Evolutionary conservation across 2,888 invertebrate species (phyloP).

Genomic region (Calliscelio sp.): DNA sequence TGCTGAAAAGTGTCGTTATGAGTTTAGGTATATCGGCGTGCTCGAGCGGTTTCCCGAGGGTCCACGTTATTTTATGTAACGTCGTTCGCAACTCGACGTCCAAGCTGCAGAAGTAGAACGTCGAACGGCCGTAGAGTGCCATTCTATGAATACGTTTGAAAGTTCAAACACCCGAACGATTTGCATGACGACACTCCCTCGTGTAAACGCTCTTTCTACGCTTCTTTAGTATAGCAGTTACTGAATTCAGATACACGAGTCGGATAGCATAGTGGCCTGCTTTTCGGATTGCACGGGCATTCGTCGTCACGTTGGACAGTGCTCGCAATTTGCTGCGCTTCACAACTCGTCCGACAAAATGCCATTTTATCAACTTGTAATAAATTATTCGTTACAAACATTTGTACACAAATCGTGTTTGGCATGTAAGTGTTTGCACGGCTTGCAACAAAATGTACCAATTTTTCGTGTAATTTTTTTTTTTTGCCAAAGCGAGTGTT

Average conservation of each 20-base stretch:
- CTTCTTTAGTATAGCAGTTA: slow-evolving; percentile 53
- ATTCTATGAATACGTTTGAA: slow-evolving; percentile 81
- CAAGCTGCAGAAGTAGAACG: slow-evolving; percentile 62
- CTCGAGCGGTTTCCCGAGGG: slow-evolving; percentile 68
- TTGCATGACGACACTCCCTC: slow-evolving; percentile 76
- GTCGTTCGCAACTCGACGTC: slow-evolving; percentile 76
- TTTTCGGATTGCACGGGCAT: slow-evolving; percentile 45
- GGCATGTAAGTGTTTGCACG: not conserved
- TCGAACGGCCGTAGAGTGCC: slow-evolving; percentile 70
- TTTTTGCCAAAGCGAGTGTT: not conserved
- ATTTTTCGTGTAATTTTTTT: too few relatives aligned
- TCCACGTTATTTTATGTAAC: slow-evolving; percentile 78
- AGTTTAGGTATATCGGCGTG: slow-evolving; percentile 27
- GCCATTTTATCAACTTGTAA: slow-evolving; percentile 43
- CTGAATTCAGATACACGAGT: slow-evolving; percentile 64
- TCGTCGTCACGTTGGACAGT: slow-evolving; percentile 33
- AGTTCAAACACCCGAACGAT: slow-evolving; percentile 79
- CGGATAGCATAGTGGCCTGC: slow-evolving; percentile 64
- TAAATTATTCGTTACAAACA: slow-evolving; percentile 26
- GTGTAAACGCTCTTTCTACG: slow-evolving; percentile 62
- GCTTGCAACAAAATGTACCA: not conserved
- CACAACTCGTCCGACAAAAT: slow-evolving; percentile 30
- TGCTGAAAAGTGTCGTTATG: slow-evolving; percentile 45
- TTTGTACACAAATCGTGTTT: not conserved
- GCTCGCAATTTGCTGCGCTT: slow-evolving; percentile 46